Percentiles rank a stretch among this genome's conserved stretches.
Conservation (phyloP, 2,888 invertebrate species). For the Aphrophora alni region DNA sequence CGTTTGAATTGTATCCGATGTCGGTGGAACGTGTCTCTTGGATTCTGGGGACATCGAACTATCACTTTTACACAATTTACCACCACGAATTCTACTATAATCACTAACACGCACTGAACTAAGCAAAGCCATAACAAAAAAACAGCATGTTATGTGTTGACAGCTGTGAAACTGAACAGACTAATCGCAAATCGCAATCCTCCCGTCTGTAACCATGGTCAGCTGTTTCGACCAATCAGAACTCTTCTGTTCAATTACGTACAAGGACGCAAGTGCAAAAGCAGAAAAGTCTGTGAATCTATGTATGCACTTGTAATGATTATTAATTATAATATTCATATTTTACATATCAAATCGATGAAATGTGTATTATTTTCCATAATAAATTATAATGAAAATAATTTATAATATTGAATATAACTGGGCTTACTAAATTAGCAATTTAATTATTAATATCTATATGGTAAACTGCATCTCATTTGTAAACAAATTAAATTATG, state of each 20-base stretch:
- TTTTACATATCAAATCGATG: too few species aligned
- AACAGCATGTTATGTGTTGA: constrained; percentile 2
- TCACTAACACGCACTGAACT: constrained; percentile 36
- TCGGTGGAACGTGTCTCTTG: constrained; percentile 63
- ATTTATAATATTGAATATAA: too few species aligned
- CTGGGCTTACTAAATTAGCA: too few species aligned
- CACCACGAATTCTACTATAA: constrained; percentile 27
- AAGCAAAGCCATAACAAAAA: constrained; percentile 26
- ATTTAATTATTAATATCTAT: too few species aligned
- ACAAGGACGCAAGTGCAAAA: not conserved
- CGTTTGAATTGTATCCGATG: constrained; percentile 79
- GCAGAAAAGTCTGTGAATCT: not conserved
- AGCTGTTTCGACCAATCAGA: constrained; percentile 28
- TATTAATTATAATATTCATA: too few species aligned
- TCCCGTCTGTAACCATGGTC: constrained; percentile 13
- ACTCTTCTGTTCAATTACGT: not conserved
- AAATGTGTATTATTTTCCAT: too few species aligned
- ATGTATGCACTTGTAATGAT: too few species aligned
- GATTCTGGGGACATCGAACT: constrained; percentile 75
- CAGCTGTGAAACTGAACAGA: not conserved
- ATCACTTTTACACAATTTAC: constrained; percentile 36
- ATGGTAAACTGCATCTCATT: too few species aligned
- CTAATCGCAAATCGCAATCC: not conserved
- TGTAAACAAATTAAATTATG: too few species aligned
- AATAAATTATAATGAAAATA: too few species aligned